These are phyloP conservation scores for Podiceps cristatus DNA, from an alignment of 2,113 vertebrate genomes.

Conservation along the genomic window DNA sequence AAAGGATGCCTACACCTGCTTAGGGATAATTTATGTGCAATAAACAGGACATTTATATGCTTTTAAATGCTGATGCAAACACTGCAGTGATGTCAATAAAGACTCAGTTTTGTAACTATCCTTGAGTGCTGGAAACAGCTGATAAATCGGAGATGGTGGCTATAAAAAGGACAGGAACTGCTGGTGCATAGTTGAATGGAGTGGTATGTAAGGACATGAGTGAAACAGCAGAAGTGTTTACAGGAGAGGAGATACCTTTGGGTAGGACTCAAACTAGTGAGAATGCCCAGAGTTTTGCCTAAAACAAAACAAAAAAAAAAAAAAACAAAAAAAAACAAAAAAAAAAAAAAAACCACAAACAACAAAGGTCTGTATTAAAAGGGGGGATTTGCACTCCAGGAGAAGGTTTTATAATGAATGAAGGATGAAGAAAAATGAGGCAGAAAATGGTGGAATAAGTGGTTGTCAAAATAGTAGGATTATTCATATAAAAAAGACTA, in stretches of 20 bases:
- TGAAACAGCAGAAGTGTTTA: background rate
- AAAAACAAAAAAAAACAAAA: background rate
- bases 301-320: background rate
- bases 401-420: background rate
- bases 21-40: background rate
- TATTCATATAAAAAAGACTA: background rate
- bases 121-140: background rate
- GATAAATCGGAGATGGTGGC: background rate
- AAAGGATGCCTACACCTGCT: background rate
- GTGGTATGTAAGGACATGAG: background rate
- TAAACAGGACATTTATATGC: background rate
- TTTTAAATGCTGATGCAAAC: background rate
- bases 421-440: background rate
- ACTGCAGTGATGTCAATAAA: background rate
- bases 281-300: background rate
- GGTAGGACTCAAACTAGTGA: background rate
- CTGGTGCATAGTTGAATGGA: background rate
- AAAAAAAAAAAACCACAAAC: background rate
- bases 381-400: background rate
- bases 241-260: background rate
- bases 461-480: background rate
- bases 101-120: background rate
- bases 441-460: background rate
- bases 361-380: background rate
- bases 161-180: background rate